These are phyloP conservation scores for Onthophagus taurus DNA, from an alignment of 1,140 invertebrate species.

Conservation along the genomic window DNA sequence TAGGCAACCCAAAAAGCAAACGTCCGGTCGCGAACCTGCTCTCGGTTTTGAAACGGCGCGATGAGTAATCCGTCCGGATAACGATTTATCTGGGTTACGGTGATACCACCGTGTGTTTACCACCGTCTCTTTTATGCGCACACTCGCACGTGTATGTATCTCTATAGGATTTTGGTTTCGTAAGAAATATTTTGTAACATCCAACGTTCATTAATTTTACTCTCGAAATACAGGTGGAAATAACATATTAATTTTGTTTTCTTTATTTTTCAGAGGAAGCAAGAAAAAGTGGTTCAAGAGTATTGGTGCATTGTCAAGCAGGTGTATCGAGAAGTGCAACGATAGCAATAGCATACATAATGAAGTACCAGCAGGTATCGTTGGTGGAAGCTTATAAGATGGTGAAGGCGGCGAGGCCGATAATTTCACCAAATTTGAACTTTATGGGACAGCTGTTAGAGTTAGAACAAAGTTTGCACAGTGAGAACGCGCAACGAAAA, in stretches of 20 bases:
- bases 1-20: no score
- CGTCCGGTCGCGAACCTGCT: no score
- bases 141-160: no score
- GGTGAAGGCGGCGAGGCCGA: conserved; percentile 76
- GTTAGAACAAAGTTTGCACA: conserved; percentile 63
- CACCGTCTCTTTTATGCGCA: no score
- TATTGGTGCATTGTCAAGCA: conserved; percentile 91
- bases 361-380: conserved; percentile 77
- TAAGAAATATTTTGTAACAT: no score
- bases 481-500: conserved; percentile 35
- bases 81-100: no score
- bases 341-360: conserved; percentile 89
- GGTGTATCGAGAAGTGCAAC: conserved; percentile 91
- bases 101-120: not conserved
- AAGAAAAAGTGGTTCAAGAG: conserved; percentile 62
- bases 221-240: no score
- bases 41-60: no score
- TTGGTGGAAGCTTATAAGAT: conserved; percentile 84
- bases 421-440: conserved; percentile 94
- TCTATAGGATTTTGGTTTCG: no score
- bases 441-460: conserved; percentile 94
- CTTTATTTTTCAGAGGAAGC: conserved; percentile 71
- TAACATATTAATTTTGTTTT: conserved; percentile 13
- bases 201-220: no score
- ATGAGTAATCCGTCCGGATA: no score